Percentiles rank a stretch among this genome's conserved stretches.
Conservation (phyloP, 2,888 invertebrate genomes). For the Luperina nickerlii region DNA sequence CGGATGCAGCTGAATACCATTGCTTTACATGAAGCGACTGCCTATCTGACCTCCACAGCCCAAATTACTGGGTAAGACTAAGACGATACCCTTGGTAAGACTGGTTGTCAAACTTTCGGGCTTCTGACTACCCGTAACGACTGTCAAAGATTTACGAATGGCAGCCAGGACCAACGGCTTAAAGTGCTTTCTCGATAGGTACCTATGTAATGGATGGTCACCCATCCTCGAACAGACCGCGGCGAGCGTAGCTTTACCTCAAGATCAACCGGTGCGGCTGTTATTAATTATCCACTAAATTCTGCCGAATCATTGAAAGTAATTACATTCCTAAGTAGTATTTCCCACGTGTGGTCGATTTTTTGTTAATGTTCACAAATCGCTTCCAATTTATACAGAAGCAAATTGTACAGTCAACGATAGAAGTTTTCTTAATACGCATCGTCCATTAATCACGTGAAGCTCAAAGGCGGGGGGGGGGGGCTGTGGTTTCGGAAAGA, state of each 20-base stretch:
- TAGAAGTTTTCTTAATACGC: background rate
- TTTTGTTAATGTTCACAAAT: constrained; percentile 53
- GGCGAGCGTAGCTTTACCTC: background rate
- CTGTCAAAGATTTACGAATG: too few species aligned
- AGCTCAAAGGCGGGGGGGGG: background rate
- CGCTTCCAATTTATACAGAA: constrained; percentile 37
- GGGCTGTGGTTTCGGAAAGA: background rate
- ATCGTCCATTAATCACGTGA: background rate
- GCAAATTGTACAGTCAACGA: constrained; percentile 13
- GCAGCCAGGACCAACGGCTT: too few species aligned
- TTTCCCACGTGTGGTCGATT: constrained; percentile 17
- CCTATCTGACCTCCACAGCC: too few species aligned
- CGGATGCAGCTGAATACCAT: too few species aligned
- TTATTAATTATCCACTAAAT: constrained; percentile 7
- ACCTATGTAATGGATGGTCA: background rate
- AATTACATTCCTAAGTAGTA: constrained; percentile 23
- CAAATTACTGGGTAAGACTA: too few species aligned
- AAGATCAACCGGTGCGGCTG: background rate
- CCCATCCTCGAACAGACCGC: background rate
- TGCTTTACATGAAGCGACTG: too few species aligned
- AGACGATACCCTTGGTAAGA: too few species aligned
- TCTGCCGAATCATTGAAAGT: constrained; percentile 15
- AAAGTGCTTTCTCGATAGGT: too few species aligned
- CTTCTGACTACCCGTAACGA: too few species aligned
- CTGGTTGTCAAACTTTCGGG: too few species aligned